phyloP scores from a whole-genome alignment of 1,140 invertebrate genomes.

The Acromyrmex echinatior region DNA sequence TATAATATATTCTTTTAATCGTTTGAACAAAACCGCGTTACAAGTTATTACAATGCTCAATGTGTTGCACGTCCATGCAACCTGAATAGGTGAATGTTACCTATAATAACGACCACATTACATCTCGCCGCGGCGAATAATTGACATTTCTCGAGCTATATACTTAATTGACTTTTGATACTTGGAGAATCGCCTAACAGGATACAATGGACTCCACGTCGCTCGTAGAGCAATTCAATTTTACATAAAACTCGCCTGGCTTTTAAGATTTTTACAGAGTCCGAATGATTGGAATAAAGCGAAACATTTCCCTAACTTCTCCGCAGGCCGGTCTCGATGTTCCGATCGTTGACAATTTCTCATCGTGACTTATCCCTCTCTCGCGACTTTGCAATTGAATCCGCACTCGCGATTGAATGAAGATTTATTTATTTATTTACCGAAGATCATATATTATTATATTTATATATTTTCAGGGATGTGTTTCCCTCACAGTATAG shows the following conservation, averaged over 20 bases:
- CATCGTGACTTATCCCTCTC: background rate
- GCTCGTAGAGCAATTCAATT: background rate
- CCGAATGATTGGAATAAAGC: background rate
- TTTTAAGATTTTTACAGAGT: background rate
- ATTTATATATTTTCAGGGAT: background rate
- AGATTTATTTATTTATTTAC: background rate
- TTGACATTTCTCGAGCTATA: conserved; percentile 38
- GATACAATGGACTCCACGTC: background rate
- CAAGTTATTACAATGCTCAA: background rate
- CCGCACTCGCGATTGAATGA: background rate
- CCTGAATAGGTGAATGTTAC: conserved; percentile 42
- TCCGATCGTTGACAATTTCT: background rate
- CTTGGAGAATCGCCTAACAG: background rate
- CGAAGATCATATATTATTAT: background rate
- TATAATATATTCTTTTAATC: background rate
- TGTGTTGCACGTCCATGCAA: conserved; percentile 34
- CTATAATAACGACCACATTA: conserved; percentile 52
- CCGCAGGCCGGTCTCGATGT: background rate
- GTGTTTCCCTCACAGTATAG: background rate
- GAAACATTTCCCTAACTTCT: background rate
- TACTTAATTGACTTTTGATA: conserved; percentile 47
- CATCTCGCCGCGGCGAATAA: conserved; percentile 25
- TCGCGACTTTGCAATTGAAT: background rate
- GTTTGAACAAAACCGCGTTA: background rate
- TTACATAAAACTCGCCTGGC: background rate